A percentile compares a stretch with the other conserved stretches of the same genome.
Evolutionary conservation across 2,797 vertebrate genomes (phyloP).

Genomic region (Helicolenus hilgendorfi): DNA sequence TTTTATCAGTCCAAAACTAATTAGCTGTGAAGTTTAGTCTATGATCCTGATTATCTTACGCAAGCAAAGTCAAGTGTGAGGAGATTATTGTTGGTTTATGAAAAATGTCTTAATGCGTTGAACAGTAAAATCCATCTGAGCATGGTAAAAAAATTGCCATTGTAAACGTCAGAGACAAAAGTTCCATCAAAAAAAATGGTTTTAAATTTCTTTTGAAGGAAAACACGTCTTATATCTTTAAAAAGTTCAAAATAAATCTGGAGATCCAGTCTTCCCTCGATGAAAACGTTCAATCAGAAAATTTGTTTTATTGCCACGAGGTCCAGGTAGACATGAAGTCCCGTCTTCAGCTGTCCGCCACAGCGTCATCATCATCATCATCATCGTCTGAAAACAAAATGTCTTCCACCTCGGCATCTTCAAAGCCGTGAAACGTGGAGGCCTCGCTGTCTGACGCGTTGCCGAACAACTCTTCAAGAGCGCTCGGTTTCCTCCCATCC

Average conservation of each 20-base stretch:
- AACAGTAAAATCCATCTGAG: conserved; percentile 31
- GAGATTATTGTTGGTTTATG: neutral
- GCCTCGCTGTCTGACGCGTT: conserved; percentile 95
- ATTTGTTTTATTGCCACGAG: neutral
- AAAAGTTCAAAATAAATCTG: conserved; percentile 10
- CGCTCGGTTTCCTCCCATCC: conserved; percentile 91
- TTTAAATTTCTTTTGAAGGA: neutral
- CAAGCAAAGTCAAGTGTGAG: conserved; percentile 7
- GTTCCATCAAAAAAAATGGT: neutral
- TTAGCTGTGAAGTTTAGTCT: conserved; percentile 5
- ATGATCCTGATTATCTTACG: conserved; percentile 20
- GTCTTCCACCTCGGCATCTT: conserved; percentile 94
- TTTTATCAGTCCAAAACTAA: conserved; percentile 45
- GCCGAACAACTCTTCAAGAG: conserved; percentile 95
- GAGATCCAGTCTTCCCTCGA: neutral
- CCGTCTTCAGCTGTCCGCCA: conserved; percentile 62
- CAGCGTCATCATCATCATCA: conserved; percentile 39
- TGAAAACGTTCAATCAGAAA: neutral
- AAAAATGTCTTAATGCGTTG: neutral
- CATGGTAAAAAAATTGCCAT: neutral
- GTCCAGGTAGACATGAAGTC: conserved; percentile 10
- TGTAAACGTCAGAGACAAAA: conserved; percentile 14
- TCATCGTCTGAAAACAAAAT: conserved; percentile 88
- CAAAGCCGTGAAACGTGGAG: conserved; percentile 97
- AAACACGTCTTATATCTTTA: neutral